These are phyloP conservation scores for Halyomorpha halys DNA, from an alignment of 1,140 invertebrate species.

Conservation along the genomic window DNA sequence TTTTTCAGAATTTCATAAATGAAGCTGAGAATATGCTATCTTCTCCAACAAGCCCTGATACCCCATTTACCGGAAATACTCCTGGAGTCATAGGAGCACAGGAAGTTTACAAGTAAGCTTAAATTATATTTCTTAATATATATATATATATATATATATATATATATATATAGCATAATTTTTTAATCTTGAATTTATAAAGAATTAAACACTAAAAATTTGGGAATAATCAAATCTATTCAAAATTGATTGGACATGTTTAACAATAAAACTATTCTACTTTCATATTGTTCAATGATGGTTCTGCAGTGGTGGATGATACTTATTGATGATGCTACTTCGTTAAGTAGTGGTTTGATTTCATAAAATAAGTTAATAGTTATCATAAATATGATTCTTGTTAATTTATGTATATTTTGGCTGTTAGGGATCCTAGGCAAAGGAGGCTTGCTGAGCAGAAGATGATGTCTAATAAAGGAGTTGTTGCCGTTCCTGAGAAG, in stretches of 20 bases:
- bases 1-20: constrained; percentile 62
- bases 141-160: too few species aligned
- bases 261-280: too few species aligned
- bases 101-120: constrained; percentile 72
- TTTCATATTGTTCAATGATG: too few species aligned
- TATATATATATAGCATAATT: too few species aligned
- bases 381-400: background rate
- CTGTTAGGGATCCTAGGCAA: constrained; percentile 65
- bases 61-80: constrained; percentile 51
- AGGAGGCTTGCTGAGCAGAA: constrained; percentile 65
- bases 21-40: constrained; percentile 66
- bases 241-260: too few species aligned
- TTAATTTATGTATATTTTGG: constrained; percentile 18
- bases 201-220: too few species aligned
- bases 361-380: too few species aligned
- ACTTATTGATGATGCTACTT: too few species aligned
- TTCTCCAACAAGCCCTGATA: constrained; percentile 57
- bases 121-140: background rate
- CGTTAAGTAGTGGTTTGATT: too few species aligned
- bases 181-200: too few species aligned
- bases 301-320: too few species aligned
- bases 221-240: too few species aligned
- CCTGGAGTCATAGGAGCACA: constrained; percentile 89
- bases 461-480: constrained; percentile 44
- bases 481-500: constrained; percentile 70